Base-by-base conservation (phyloP, 2,888 invertebrate genomes). In the Eucera pruinosa region DNA sequence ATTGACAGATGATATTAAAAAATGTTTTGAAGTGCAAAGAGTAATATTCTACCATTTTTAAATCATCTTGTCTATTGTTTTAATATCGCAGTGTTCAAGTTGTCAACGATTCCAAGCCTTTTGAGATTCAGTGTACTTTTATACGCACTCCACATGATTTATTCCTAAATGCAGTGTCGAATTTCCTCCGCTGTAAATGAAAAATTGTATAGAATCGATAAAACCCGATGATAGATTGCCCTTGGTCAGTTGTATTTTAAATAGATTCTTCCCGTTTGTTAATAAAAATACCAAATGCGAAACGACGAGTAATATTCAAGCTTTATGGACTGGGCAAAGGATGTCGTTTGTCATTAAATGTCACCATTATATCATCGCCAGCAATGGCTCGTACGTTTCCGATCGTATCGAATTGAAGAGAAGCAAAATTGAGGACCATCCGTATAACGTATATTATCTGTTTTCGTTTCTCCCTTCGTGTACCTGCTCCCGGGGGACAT, bases 321-420 rank as follows among this genome's bases (percentile, higher is more conserved):
- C 25, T 30, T 62, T 62, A 54, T 62, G 23, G 39, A 27, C 36
- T n/a, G n/a, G n/a, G n/a, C 20, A 43, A 39, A 30, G 50, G 20
- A 62, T 39, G 45, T 43, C 57, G 58, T 71, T 71, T 71, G 71
- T 64, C 48, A 65, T 57, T 27, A 27, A 20, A 27, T 23, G 58
- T 41, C 58, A 58, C 52, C 58, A 47, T 54, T 55, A 58, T 52
- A 72, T 66, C 66, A 69, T 43, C 55, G 48, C 55, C 41, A 61
- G 36, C 54, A 55, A 43, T 30, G 58, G n/a, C 9, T 20, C 69
- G 62, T 60, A 62, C 64, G 74, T 57, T 70, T 68, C 39, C 43
- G 79, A 80, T 79, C 80, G 66, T 74, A 79, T 79, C 80, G 80
- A 80, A 79, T 79, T 47, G 80, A 73, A 69, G 45, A 61, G 54